Percentiles rank a stretch among this genome's conserved stretches.
Evolutionary conservation across 2,113 vertebrate species (phyloP).

Genomic region (Sinocyclocheilus anshuiensis): DNA sequence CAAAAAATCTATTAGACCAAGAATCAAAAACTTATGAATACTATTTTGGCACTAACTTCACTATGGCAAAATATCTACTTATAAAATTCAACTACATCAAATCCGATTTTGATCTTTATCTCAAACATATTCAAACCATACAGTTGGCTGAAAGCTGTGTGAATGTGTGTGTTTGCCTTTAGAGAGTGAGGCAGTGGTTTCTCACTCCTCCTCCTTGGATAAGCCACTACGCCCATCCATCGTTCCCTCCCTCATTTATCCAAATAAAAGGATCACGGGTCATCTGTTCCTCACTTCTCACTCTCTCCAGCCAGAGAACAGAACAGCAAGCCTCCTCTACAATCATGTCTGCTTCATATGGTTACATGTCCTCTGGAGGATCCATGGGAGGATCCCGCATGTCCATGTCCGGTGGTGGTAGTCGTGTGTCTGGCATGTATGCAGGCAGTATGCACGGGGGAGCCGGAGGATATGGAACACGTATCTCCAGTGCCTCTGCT

Average conservation of each 20-base stretch:
- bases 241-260: slow-evolving; percentile 29
- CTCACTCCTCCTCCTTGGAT: slow-evolving; percentile 11
- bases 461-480: not conserved
- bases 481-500: slow-evolving; percentile 57
- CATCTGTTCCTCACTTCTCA: slow-evolving; percentile 22
- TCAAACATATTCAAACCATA: not conserved
- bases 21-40: not conserved
- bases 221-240: slow-evolving; percentile 14
- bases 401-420: slow-evolving; percentile 24
- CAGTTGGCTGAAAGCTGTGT: not conserved
- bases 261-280: slow-evolving; percentile 46
- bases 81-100: not conserved
- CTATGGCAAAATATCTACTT: not conserved
- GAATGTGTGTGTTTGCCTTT: slow-evolving; percentile 26
- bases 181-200: slow-evolving; percentile 32
- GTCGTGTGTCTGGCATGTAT: slow-evolving; percentile 12
- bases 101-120: not conserved
- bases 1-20: not conserved
- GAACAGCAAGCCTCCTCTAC: slow-evolving; percentile 5
- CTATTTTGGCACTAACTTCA: not conserved
- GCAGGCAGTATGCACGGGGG: slow-evolving; percentile 55
- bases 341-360: slow-evolving; percentile 28
- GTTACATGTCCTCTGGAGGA: slow-evolving; percentile 10
- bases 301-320: slow-evolving; percentile 36
- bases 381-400: not conserved